Evolutionary conservation across 2,888 invertebrate species (phyloP), one percentile per base, ranked within the genome.

Genomic region (Apotomis betuletana): DNA sequence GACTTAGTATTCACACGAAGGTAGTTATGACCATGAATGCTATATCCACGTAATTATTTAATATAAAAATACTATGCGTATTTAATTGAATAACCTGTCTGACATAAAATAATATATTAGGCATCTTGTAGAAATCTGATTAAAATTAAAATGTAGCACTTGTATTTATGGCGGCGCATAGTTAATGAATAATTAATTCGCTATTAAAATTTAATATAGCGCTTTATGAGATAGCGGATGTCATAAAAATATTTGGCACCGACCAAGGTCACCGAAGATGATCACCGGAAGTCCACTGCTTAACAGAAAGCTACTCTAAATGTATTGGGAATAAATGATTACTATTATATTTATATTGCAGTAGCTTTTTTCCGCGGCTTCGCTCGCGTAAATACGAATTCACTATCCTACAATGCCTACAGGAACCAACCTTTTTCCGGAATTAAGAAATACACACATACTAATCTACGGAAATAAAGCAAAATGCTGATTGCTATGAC

Each of bases 201-300:
- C 44, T 55, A 65, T 44, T 41, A 0, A 1, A 49, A 49, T 49
- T 55, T 46, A 65, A 55, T 65, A 65, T 44, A 8, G 55, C 41
- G 4, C 8, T 61, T 3, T 15, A n/a, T 5, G 27, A 12, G 51
- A 57, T 41, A 57, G n/a, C 62, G 62, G n/a, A 69, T 69, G 46
- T 62, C 49, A 63, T 63, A 63, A 51, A 69, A 58, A 63, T 69
- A 51, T 58, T 15, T 49, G 12, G 10, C 38, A 38, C 5, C 2
- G 10, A 36, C 38, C 62, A 69, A 57, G 69, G 62, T 27, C 52
- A 46, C 41, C 12, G 51, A 27, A 15, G 55, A 65, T 55, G 44
- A 41, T 13, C 54, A 55, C 64, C 64, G 64, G 64, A 64, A 54
- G 63, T 52, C 49, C 49, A 12, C n/a, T 5, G 41, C 38, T 41